phyloP scores from a whole-genome alignment of 2,113 vertebrate species.

The Odocoileus virginianus region DNA sequence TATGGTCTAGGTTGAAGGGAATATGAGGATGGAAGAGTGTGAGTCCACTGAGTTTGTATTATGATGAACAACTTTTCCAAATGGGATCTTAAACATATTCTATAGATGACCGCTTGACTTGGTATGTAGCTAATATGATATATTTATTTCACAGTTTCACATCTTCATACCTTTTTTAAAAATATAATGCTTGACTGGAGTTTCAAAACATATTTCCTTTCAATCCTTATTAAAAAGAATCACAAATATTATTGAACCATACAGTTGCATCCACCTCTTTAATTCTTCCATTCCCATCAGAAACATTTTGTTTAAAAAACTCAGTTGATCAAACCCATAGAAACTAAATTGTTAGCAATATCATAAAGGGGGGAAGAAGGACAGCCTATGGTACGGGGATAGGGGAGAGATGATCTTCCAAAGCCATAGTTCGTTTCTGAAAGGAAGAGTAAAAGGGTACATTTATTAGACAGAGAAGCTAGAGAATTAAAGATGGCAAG shows the following conservation, averaged over 20 bases:
- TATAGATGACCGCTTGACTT: background rate
- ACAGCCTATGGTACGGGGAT: background rate
- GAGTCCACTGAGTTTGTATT: background rate
- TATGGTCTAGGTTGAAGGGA: background rate
- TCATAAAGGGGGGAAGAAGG: background rate
- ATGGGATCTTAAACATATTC: background rate
- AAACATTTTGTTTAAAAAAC: slow-evolving; percentile 11
- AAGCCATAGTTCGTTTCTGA: background rate
- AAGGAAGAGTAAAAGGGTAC: background rate
- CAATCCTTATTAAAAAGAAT: background rate
- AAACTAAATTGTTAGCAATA: background rate
- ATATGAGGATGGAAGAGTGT: background rate
- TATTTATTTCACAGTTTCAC: slow-evolving; percentile 53
- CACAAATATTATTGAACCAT: background rate
- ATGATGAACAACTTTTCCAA: background rate
- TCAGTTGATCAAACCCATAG: background rate
- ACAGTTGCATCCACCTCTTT: background rate
- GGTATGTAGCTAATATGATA: background rate
- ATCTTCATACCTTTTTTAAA: background rate
- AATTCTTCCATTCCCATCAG: background rate
- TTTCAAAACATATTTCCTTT: slow-evolving; percentile 1
- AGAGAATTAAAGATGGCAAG: background rate
- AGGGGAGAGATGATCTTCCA: background rate
- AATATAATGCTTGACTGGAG: background rate
- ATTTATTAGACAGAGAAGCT: background rate